Base-by-base conservation (phyloP, 2,113 vertebrate genomes). In the Osmerus eperlanus region DNA sequence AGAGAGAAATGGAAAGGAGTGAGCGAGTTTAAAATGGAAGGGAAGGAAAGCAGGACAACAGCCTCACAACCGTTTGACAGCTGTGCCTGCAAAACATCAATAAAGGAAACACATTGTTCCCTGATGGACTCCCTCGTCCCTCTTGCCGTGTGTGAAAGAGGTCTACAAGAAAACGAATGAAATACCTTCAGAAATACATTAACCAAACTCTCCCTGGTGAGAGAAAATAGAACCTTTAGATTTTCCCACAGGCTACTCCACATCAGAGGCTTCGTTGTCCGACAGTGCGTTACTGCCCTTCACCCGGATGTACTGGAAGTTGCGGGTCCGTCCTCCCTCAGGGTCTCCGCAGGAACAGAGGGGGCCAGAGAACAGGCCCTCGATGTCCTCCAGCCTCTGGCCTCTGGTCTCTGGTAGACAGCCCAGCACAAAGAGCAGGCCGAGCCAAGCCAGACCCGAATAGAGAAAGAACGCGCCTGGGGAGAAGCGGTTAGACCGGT, bases 401-500 rank as follows among this genome's bases (percentile, higher is more conserved):
- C 96, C 97, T 86, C 93, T 93, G 11, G 97, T 99, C 90, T 99
- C 97, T 8, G 97, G 97, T 78, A 99, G 92, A 86, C 96, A 99
- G 82, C 94, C 92, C 0, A 92, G 90, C 78, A 98, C 73, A 66
- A 99, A 99, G 77, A 95, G n/a, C 70, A 98, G 91, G 76, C 93
- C 96, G 83, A 98, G 7, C 36, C 88, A 85, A 74, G 94, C 94
- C 77, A 99, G 92, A 13, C 93, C 94, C 0, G 95, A 83, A 68
- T 99, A 99, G 81, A 99, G 84, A 87, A 98, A 97, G 92, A 99
- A 99, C 0, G 93, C 96, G 67, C 97, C 97, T 99, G 91, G 28
- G 88, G 83, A 18, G 11, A 59, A 66, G 32, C 5, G 73, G 78
- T 85, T 78, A 41, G 32, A 36, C n/a, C 47, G 29, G 15, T 23